These are phyloP conservation scores for Eupelmus urozonus DNA, from an alignment of 2,888 invertebrate species.

Conservation along the genomic window DNA sequence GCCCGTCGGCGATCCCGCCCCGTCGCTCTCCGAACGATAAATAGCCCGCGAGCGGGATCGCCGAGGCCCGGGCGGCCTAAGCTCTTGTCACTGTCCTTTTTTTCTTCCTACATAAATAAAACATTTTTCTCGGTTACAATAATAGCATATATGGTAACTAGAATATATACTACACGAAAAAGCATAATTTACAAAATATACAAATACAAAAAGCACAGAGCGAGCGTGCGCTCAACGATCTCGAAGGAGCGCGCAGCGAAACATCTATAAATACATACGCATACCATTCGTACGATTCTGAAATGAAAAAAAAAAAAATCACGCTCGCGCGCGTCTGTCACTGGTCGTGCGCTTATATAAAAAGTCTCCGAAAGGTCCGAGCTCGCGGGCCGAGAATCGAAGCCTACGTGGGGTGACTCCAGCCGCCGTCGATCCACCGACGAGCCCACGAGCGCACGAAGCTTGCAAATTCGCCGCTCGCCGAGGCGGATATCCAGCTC, in stretches of 20 bases:
- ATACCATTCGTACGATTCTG: too few relatives aligned
- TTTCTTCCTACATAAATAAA: slow-evolving; percentile 31
- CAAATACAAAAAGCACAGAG: slow-evolving; percentile 28
- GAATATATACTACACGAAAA: too few relatives aligned
- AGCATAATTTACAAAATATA: slow-evolving; percentile 52
- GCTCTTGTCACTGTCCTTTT: neutral
- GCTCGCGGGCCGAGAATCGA: neutral
- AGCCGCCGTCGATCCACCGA: slow-evolving; percentile 45
- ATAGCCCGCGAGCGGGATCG: too few relatives aligned
- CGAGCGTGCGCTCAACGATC: too few relatives aligned
- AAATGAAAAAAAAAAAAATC: too few relatives aligned
- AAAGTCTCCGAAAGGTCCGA: neutral
- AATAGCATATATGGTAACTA: slow-evolving; percentile 19
- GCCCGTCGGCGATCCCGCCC: too few relatives aligned
- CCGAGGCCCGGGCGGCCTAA: too few relatives aligned
- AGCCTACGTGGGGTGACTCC: slow-evolving; percentile 47
- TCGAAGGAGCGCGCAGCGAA: too few relatives aligned
- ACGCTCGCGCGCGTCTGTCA: too few relatives aligned
- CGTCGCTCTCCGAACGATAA: too few relatives aligned
- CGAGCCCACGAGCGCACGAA: slow-evolving; percentile 46
- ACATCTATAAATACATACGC: too few relatives aligned
- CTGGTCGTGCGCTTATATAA: too few relatives aligned
- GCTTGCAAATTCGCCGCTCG: neutral
- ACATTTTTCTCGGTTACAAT: slow-evolving; percentile 3
- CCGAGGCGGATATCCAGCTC: neutral